Conservation (phyloP, 2,888 invertebrate genomes). For the Ditylenchus weischeri region DNA sequence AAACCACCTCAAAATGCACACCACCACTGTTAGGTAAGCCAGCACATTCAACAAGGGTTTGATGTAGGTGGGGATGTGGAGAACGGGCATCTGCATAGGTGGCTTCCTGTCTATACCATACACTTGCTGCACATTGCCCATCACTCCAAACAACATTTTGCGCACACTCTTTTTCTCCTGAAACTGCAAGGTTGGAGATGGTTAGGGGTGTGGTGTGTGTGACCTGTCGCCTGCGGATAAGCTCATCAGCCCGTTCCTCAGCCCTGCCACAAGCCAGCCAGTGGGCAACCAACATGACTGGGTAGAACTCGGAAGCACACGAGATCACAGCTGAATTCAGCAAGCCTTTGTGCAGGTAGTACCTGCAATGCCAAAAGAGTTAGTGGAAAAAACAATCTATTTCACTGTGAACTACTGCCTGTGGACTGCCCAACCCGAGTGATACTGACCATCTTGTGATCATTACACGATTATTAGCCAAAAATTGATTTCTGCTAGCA, state of each 20-base stretch:
- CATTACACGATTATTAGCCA: no score
- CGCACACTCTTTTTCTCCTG: conserved; percentile 45
- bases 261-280: conserved; percentile 57
- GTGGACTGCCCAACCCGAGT: no score
- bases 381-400: no score
- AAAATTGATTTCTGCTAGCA: no score
- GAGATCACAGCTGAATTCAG: conserved; percentile 53
- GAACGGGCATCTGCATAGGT: conserved; percentile 27
- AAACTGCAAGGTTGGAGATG: background rate
- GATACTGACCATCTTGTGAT: no score
- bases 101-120: conserved; percentile 34
- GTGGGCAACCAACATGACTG: conserved; percentile 54
- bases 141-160: conserved; percentile 50
- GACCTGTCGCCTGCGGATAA: conserved; percentile 46
- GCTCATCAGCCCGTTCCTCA: conserved; percentile 53
- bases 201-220: background rate
- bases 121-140: conserved; percentile 54
- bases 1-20: conserved; percentile 47
- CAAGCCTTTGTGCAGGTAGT: conserved; percentile 51
- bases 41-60: conserved; percentile 34
- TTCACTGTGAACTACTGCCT: no score
- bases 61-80: conserved; percentile 21
- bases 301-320: conserved; percentile 57
- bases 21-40: conserved; percentile 37
- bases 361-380: conserved; percentile 19